Percentiles rank a stretch among this genome's conserved stretches.
Evolutionary conservation across 1,140 invertebrate species (phyloP).

Genomic region (Pararge aegeria): DNA sequence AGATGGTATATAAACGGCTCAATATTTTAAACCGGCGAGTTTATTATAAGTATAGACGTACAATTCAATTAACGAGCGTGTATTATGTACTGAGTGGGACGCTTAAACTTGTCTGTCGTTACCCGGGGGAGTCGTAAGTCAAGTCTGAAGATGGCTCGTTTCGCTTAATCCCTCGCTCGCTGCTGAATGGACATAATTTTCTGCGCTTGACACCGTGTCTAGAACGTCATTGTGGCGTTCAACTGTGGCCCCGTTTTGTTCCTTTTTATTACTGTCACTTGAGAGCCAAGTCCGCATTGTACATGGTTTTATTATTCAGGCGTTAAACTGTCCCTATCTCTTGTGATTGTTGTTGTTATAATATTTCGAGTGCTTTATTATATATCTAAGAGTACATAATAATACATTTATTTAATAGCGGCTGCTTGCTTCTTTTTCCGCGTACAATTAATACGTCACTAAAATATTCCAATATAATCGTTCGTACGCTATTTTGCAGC

Average conservation of each 20-base stretch:
- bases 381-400: too few relatives aligned
- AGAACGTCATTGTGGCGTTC: slow-evolving; percentile 57
- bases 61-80: slow-evolving; percentile 19
- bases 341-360: not conserved
- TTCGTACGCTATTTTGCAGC: too few relatives aligned
- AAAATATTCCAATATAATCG: too few relatives aligned
- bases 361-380: not conserved
- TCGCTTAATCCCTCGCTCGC: slow-evolving; percentile 61
- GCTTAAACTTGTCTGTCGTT: slow-evolving; percentile 56
- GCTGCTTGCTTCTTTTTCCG: too few relatives aligned
- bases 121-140: slow-evolving; percentile 28
- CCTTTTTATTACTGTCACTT: slow-evolving; percentile 60
- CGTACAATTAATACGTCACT: too few relatives aligned
- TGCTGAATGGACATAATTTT: slow-evolving; percentile 77
- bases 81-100: slow-evolving; percentile 21
- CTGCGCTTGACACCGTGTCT: slow-evolving; percentile 73
- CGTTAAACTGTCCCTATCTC: slow-evolving; percentile 15
- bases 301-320: slow-evolving; percentile 17
- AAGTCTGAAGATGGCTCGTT: slow-evolving; percentile 58
- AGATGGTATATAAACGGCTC: not conserved
- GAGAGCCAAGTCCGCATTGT: slow-evolving; percentile 29
- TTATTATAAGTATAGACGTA: not conserved
- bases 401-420: too few relatives aligned
- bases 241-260: slow-evolving; percentile 52
- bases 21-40: not conserved